Conservation (phyloP, 2,113 vertebrate genomes). For the Bucco capensis region DNA sequence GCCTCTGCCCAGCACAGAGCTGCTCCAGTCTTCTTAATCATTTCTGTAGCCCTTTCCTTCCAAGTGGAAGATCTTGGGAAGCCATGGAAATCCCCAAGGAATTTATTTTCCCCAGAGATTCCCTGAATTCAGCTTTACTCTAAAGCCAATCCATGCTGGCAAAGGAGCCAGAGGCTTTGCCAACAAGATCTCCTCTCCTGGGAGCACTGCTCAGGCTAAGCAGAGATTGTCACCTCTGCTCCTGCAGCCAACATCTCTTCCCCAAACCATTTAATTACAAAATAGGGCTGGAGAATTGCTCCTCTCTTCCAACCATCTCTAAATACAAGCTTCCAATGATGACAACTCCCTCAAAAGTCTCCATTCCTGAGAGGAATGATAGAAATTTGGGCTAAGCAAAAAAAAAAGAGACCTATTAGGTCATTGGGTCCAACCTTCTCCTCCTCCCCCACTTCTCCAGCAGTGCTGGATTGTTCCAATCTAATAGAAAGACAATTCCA, state of each 20-base stretch:
- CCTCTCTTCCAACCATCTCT: background rate
- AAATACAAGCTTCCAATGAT: background rate
- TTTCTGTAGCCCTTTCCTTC: background rate
- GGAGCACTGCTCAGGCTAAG: background rate
- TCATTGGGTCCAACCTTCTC: background rate
- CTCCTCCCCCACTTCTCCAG: background rate
- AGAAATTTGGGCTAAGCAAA: slow-evolving; percentile 26
- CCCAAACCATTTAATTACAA: background rate
- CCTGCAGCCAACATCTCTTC: background rate
- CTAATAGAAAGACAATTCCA: slow-evolving; percentile 65
- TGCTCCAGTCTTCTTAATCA: too few relatives aligned
- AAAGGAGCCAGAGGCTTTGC: background rate
- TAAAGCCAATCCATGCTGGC: background rate
- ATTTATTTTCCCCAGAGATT: background rate
- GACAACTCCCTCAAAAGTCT: background rate
- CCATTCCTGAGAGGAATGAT: background rate
- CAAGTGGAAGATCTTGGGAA: background rate
- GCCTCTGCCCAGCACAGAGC: too few relatives aligned
- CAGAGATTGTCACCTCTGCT: background rate
- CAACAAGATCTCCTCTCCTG: background rate
- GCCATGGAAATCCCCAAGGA: background rate
- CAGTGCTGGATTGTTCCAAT: slow-evolving; percentile 45
- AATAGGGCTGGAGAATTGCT: background rate
- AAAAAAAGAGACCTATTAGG: slow-evolving; percentile 35
- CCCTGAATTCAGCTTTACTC: background rate